Evolutionary conservation across 2,113 vertebrate species (phyloP).

Genomic region (Bagarius yarrelli): DNA sequence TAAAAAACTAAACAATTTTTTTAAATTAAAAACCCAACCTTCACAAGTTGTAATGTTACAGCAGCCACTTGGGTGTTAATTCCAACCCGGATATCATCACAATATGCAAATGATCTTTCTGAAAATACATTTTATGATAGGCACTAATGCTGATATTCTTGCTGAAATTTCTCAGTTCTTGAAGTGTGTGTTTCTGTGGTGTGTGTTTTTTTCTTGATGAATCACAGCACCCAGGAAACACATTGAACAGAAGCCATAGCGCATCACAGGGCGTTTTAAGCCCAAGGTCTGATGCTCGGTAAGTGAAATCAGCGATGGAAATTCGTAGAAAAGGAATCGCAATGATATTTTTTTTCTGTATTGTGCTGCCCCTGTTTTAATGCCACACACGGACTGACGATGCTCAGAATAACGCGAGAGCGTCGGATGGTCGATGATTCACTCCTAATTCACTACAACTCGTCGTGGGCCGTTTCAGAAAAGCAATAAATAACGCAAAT

Average conservation of each 20-base stretch:
- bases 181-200: background rate
- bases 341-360: background rate
- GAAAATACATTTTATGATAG: background rate
- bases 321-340: background rate
- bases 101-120: background rate
- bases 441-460: conserved; percentile 13
- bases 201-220: background rate
- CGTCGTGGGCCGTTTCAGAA: conserved; percentile 12
- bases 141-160: background rate
- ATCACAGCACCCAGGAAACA: conserved; percentile 13
- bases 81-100: background rate
- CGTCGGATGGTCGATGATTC: background rate
- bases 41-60: background rate
- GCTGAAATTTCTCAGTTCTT: background rate
- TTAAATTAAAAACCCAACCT: background rate
- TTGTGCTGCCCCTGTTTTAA: background rate
- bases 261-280: no score
- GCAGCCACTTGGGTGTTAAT: background rate
- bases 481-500: background rate
- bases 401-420: conserved; percentile 7
- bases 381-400: background rate
- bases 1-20: background rate
- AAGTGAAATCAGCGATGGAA: background rate
- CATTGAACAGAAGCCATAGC: background rate
- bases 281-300: background rate